A percentile compares a stretch with the other conserved stretches of the same genome.
phyloP scores from a whole-genome alignment of 2,113 vertebrate species.

The Cavia porcellus region DNA sequence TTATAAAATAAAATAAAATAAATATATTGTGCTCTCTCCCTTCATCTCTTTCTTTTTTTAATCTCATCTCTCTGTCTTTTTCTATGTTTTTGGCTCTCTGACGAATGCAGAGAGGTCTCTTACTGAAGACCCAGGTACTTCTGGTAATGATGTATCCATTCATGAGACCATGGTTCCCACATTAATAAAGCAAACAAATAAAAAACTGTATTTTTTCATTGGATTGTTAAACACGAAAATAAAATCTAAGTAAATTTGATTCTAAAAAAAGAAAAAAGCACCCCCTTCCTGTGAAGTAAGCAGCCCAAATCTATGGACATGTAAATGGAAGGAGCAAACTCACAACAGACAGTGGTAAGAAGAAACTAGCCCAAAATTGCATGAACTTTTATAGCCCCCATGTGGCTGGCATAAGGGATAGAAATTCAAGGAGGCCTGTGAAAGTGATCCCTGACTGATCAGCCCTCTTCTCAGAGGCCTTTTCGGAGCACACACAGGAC shows the following conservation, averaged over 20 bases:
- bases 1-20: constrained; percentile 29
- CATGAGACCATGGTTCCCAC: neutral
- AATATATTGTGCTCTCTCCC: neutral
- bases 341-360: neutral
- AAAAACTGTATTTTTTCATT: neutral
- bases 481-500: neutral
- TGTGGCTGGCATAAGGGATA: neutral
- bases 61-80: neutral
- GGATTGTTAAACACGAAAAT: neutral
- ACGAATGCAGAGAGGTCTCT: no score
- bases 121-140: neutral
- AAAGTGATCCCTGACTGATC: no score
- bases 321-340: neutral
- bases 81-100: neutral
- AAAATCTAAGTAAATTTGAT: neutral
- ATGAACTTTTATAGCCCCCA: neutral
- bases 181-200: neutral
- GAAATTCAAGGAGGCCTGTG: neutral
- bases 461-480: neutral
- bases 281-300: neutral
- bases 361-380: neutral
- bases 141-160: neutral
- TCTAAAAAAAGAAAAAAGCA: neutral
- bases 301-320: neutral
- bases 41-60: neutral